Evolutionary conservation across 2,888 invertebrate species (phyloP), one percentile per base, ranked within the genome.

Genomic region (Bembecia ichneumoniformis): DNA sequence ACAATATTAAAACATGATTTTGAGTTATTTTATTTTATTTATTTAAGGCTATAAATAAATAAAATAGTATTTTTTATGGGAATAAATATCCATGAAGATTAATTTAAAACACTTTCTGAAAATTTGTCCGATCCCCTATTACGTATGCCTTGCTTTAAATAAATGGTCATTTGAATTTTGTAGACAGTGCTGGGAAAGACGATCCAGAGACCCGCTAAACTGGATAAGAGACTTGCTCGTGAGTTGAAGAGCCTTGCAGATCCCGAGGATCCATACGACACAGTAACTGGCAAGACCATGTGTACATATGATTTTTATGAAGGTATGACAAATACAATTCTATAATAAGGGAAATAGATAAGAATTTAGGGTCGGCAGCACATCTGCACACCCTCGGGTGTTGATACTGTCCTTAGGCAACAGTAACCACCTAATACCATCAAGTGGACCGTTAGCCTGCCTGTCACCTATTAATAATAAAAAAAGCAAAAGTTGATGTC

Each of bases 231-330:
- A 50, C 77, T 99, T 59, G 91, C 91, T 13, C 89, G 93, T 35
- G 96, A 97, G 65, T 79, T 99, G 48, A 92, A 93, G 66, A 89
- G 90, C 0, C 81, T 96, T 52, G 90, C 93, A 0, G 91, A 92
- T 62, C 88, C 89, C 3, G 93, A 94, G 62, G 94, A 96, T 71
- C 95, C 95, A 0, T 96, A 95, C 72, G 94, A 96, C 49, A 96
- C 96, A 0, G 90, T 96, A 40, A 90, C 90, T 47, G 99, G 99
- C 46, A 96, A 94, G 72, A 99, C 99, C 0, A 93, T 98, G 91
- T 98, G 98, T 82, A 95, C 98, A 9, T 94, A 96, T 69, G 99
- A 99, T 77, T 99, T 99, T 76, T 99, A 99, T 77, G 99, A 99
- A 90, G 97, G 95, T 93, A 75, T 57, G 63, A 9, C 7, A 9